Evolutionary conservation across 1,140 invertebrate species (phyloP), one percentile per base, ranked within the genome.

Genomic region (Onthophagus taurus): DNA sequence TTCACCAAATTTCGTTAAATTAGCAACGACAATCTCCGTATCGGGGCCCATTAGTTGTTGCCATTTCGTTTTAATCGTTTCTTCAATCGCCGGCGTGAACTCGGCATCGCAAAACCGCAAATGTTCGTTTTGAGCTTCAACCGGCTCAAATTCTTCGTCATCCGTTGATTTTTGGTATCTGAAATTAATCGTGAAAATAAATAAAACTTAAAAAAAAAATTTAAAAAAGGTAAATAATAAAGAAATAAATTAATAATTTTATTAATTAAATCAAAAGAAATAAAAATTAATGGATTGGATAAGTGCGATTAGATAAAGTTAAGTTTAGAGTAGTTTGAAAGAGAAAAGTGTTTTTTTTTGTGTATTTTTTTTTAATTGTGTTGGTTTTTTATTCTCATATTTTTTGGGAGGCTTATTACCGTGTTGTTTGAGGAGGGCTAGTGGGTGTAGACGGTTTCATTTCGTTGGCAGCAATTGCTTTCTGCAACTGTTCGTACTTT

Each of bases 401-500:
- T 26, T 26, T 30, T 29, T 45, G 24, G 34, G 31, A 36, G 44
- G 35, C 44, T 45, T 50, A 59, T 62, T 64, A 64, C 57, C 61
- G 61, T 63, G 59, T 51, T 44, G 48, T 44, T 43, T 62, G 55
- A 23, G 76, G 69, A 35, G 72, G 72, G 26, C 69, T 61, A 23
- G 75, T 72, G 13, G 75, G 66, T 48, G 77, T 75, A 37, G 72
- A 72, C 30, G 76, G 70, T 66, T 78, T 72, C 34, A 80, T 69
- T 68, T 89, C 85, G 61, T 82, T 85, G 19, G 85, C 85, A 35
- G 87, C 86, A 49, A 93, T 93, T 23, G 89, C 90, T 64, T 90
- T 85, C 65, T 96, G 91, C 23, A 97, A 72, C 66, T 95, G 91
- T 61, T 96, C 91, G 70, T 85, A 96, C 66, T 96, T 97, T 38